A percentile compares a stretch with the other conserved stretches of the same genome.
Conservation (phyloP, 64 coral and sea anemone genomes). For the Stichodactyla helianthus region DNA sequence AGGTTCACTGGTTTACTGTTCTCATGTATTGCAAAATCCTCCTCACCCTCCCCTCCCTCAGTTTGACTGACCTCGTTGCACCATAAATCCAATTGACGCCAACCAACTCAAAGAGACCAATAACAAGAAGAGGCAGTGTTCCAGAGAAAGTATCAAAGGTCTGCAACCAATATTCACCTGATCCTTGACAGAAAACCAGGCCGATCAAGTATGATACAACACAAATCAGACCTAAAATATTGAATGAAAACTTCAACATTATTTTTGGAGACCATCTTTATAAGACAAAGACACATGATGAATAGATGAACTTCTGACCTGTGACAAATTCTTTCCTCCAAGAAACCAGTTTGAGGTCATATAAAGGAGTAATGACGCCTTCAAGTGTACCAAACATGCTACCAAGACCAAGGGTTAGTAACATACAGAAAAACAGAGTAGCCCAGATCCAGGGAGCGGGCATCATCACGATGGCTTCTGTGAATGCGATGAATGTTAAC, state of each 20-base stretch:
- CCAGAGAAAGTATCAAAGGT: slow-evolving; percentile 71
- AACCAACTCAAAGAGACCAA: slow-evolving; percentile 56
- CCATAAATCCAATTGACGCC: slow-evolving; percentile 62
- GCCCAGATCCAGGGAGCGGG: slow-evolving; percentile 15
- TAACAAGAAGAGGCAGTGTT: slow-evolving; percentile 53
- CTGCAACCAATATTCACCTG: slow-evolving; percentile 76
- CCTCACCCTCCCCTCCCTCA: no score
- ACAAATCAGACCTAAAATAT: slow-evolving; percentile 42
- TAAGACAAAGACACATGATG: no score
- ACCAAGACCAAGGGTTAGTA: slow-evolving; percentile 35
- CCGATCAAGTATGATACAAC: slow-evolving; percentile 39
- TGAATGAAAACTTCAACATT: not conserved
- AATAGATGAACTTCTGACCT: slow-evolving; percentile 38
- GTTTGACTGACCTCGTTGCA: slow-evolving; percentile 16
- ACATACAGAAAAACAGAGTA: slow-evolving; percentile 36
- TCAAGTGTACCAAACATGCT: slow-evolving; percentile 44
- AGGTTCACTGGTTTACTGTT: no score
- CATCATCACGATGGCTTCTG: slow-evolving; percentile 29
- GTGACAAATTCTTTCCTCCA: slow-evolving; percentile 85
- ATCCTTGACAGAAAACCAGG: slow-evolving; percentile 54
- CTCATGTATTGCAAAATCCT: no score
- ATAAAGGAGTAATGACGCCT: slow-evolving; percentile 2
- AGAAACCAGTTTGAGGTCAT: slow-evolving; percentile 51
- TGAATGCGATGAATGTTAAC: slow-evolving; percentile 41
- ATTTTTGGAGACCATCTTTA: no score